These are phyloP conservation scores for Aurelia coerulea DNA, from an alignment of 30 jellyfish, hydroid and myxozoan genomes.

Conservation along the genomic window DNA sequence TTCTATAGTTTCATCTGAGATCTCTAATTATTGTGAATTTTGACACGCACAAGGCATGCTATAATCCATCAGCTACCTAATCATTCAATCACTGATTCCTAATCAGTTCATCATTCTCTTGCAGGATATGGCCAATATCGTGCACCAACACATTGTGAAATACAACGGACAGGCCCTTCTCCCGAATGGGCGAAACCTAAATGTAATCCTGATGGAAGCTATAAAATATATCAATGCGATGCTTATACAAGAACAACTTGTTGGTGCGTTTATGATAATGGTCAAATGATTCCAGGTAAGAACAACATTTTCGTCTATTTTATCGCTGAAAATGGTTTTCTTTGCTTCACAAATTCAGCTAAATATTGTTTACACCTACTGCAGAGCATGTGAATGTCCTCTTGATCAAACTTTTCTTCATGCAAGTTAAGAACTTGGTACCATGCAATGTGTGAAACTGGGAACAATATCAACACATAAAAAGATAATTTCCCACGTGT, in stretches of 20 bases:
- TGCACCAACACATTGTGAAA: slow-evolving; percentile 44
- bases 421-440: too few relatives aligned
- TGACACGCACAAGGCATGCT: too few relatives aligned
- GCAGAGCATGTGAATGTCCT: too few relatives aligned
- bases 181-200: slow-evolving; percentile 88
- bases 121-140: slow-evolving; percentile 48
- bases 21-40: too few relatives aligned
- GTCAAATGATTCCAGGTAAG: slow-evolving; percentile 95
- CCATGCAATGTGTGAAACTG: too few relatives aligned
- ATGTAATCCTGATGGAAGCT: slow-evolving; percentile 94
- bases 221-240: slow-evolving; percentile 89
- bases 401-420: too few relatives aligned
- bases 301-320: background rate
- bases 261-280: slow-evolving; percentile 97
- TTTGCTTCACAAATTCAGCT: too few relatives aligned
- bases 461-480: too few relatives aligned
- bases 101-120: background rate
- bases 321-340: background rate
- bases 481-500: too few relatives aligned
- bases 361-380: too few relatives aligned
- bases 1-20: too few relatives aligned
- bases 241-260: slow-evolving; percentile 84
- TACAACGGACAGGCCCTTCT: slow-evolving; percentile 66
- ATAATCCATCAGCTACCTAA: too few relatives aligned
- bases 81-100: background rate